Base-by-base conservation (phyloP, 2,888 invertebrate genomes). In the Ormyrus rosae region DNA sequence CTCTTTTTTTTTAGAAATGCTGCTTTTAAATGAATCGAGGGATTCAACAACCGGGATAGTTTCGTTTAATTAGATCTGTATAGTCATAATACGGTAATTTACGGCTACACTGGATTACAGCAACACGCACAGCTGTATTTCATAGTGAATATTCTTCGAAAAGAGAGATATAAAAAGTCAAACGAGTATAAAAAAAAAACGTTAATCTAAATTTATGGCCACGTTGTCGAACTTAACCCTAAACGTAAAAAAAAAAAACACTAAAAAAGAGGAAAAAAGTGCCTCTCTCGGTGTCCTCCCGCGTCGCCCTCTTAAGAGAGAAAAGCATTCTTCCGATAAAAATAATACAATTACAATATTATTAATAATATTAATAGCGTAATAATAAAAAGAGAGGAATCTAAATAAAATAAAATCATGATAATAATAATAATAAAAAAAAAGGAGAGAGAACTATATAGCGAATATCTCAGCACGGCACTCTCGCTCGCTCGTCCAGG, bases 401-500 rank as follows among this genome's bases (percentile, higher is more conserved):
- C 13, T 58, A 58, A 61, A 48, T 50, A 53, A 71, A 65, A n/a
- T 9, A 73, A 68, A 34, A 34, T 34, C 34, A 34, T 34, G 34
- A 34, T 34, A 34, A 34, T 34, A 34, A 34, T 34, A 34, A 19
- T 19, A 19, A 19, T 19, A 34, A 34, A 34, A 34, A 34, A 73
- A 50, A 68, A 61, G 61, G 61, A 58, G 78, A 78, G 78, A 78
- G 72, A 67, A 72, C 60, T 65, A 19, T 19, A 13, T 19, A 53
- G 34, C 34, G 34, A 34, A 34, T 34, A 34, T 34, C 34, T 78
- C 72, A 61, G 34, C 55, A 56, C 63, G 64, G 51, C 64, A 68
- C 61, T 55, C 61, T 55, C 61, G 68, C 64, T 63, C 61, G 48
- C 34, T 34, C 61, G 68, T 73, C 58, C 65, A 60, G 48, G 58